These are phyloP conservation scores for Bradynema listronoti DNA, from an alignment of 1,140 invertebrate species.

Conservation along the genomic window DNA sequence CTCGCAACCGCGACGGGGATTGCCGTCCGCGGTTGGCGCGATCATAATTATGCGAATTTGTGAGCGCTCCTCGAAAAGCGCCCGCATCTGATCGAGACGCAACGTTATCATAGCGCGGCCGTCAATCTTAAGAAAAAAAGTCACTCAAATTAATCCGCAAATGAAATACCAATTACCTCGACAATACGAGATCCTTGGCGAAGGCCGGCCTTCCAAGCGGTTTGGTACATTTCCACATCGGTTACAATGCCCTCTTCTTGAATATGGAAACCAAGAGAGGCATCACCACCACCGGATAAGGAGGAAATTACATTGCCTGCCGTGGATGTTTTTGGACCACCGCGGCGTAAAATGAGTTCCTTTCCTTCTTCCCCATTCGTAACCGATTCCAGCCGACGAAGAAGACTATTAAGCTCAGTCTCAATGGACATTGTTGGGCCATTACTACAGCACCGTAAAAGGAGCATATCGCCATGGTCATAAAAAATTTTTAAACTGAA, in stretches of 20 bases:
- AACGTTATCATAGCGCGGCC: slow-evolving; percentile 80
- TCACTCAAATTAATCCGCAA: too few relatives aligned
- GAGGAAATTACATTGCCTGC: slow-evolving; percentile 1
- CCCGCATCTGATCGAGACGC: slow-evolving; percentile 85
- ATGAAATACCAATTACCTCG: too few relatives aligned
- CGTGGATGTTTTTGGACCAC: background rate
- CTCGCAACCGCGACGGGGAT: slow-evolving; percentile 63
- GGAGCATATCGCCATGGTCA: slow-evolving; percentile 55
- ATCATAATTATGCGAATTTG: slow-evolving; percentile 77
- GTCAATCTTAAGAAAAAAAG: slow-evolving; percentile 73
- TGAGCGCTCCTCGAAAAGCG: slow-evolving; percentile 79
- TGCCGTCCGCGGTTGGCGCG: slow-evolving; percentile 68
- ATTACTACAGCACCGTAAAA: slow-evolving; percentile 47
- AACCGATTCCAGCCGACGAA: slow-evolving; percentile 44
- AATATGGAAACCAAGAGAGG: slow-evolving; percentile 88
- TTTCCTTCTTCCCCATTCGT: slow-evolving; percentile 56
- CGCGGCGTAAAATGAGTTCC: slow-evolving; percentile 31
- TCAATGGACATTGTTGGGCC: slow-evolving; percentile 45
- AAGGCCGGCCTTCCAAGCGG: slow-evolving; percentile 80
- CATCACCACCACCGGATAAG: slow-evolving; percentile 67
- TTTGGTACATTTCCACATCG: slow-evolving; percentile 78
- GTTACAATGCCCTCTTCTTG: slow-evolving; percentile 89
- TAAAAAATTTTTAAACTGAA: slow-evolving; percentile 54
- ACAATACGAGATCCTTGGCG: slow-evolving; percentile 79
- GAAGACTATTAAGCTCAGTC: slow-evolving; percentile 37